Evolutionary conservation across 2,888 invertebrate species (phyloP), one percentile per base, ranked within the genome.

Genomic region (Ctena decussata): DNA sequence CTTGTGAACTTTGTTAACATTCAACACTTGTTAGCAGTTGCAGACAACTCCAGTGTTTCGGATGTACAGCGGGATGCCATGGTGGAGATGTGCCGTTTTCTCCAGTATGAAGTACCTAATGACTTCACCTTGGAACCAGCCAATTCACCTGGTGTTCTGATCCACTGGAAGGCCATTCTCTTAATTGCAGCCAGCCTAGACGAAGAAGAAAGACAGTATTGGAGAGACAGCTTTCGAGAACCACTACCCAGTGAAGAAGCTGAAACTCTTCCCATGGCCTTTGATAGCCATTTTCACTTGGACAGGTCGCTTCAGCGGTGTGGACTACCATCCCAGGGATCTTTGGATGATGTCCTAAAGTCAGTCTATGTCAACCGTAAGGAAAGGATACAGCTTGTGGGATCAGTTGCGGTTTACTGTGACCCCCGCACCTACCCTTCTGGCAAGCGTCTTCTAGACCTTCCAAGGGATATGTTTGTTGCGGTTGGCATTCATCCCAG

Each of bases 261-360:
- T 8, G 53, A 44, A 1, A 21, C 27, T 39, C 8, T 57, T 6
- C 53, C 70, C 0, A 24, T 44, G 12, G 76, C 57, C 3, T 49
- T 76, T 37, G 76, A 80, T 27, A 57, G 57, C 41, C 71, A 80
- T 21, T 70, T 80, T 53, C 75, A 70, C n/a, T n/a, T 76, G 27
- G 70, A 76, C n/a, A 46, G 80, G n/a, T 32, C 53, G 0, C 32
- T 70, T 0, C 70, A n/a, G 18, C 30, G 39, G 49, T 11, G 49
- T 3, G n/a, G 60, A 11, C 41, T 80, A 0, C 30, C 1, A 2
- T 2, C 0, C 1, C 3, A 2, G 0, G 74, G 49, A 0, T 11
- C 8, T n/a, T 18, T 74, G 46, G 49, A 69, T 0, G 80, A 80
- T 53, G 37, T 80, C 24, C 18, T 65, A 15, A 8, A 27, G 0